Base-by-base conservation (phyloP, 2,113 vertebrate genomes). In the Fulmarus glacialis region DNA sequence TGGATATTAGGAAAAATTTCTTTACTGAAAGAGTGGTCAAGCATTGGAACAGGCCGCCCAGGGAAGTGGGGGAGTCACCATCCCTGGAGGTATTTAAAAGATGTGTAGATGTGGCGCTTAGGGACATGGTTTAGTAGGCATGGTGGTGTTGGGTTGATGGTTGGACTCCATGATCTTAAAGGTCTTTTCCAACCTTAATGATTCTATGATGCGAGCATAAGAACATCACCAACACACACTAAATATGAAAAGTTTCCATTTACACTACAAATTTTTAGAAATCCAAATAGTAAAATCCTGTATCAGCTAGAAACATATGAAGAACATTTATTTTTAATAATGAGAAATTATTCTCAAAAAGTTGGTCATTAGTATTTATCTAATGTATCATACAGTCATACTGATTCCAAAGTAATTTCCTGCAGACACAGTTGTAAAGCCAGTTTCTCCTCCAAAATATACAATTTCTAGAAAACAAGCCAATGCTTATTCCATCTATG, bases 221-320 rank as follows among this genome's bases (percentile, higher is more conserved):
- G 52, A 86, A 75, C 0, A 0, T 22, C 72, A 89, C 22, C 20
- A 68, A 67, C 9, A 66, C 9, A 62, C 5, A 67, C 10, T 19
- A 89, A 80, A 86, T 21, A 68, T 8, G 5, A n/a, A 40, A 78
- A 42, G 12, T 56, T 80, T 87, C 22, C 24, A 56, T 50, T 87
- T 55, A 55, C 2, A 3, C 38, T 22, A 55, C 10, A 63, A 59
- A 86, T 40, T 53, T 80, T 87, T 26, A 52, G 24, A 89, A 71
- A 87, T n/a, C 24, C 48, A 80, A 82, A 75, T 21, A 27, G 12
- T 42, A 43, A 91, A 89, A 72, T 59, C 29, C 24, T 75, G 7
- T 72, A 80, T 75, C 32, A 6, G 3, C 9, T 34, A 83, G 24
- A 75, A 91, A 62, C 12, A 45, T 15, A 58, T 1, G 2, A 90